Conservation (phyloP, 2,888 invertebrate species). For the Drosophila villosipedis region DNA sequence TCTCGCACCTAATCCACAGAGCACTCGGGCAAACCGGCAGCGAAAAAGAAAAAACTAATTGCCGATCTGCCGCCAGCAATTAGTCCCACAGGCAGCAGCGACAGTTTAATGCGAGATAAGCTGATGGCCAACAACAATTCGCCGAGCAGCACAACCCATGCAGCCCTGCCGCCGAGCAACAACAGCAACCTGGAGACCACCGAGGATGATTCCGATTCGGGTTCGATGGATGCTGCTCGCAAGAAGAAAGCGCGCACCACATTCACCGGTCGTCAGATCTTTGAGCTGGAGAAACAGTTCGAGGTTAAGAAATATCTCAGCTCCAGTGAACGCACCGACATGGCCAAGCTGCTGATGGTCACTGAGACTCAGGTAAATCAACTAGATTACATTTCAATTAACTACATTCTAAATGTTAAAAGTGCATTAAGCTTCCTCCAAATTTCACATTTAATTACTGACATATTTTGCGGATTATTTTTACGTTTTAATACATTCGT, state of each 20-base stretch:
- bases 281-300: conserved; percentile 98
- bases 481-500: conserved; percentile 24
- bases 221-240: conserved; percentile 87
- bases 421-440: neutral
- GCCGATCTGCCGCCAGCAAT: conserved; percentile 71
- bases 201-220: conserved; percentile 86
- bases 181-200: conserved; percentile 80
- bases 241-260: conserved; percentile 96
- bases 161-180: conserved; percentile 18
- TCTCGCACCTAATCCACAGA: conserved; percentile 43
- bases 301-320: conserved; percentile 98
- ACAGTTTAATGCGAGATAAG: conserved; percentile 80
- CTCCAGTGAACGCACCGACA: conserved; percentile 96
- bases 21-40: conserved; percentile 70
- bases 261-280: conserved; percentile 97
- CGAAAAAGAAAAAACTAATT: conserved; percentile 82
- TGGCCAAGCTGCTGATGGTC: conserved; percentile 96
- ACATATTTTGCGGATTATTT: conserved; percentile 4
- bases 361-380: conserved; percentile 96
- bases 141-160: conserved; percentile 49
- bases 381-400: neutral
- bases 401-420: neutral
- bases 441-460: conserved; percentile 23
- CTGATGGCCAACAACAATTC: conserved; percentile 57
- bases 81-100: conserved; percentile 80